Base-by-base conservation (phyloP, 2,888 invertebrate species). In the Osmoderma eremita region DNA sequence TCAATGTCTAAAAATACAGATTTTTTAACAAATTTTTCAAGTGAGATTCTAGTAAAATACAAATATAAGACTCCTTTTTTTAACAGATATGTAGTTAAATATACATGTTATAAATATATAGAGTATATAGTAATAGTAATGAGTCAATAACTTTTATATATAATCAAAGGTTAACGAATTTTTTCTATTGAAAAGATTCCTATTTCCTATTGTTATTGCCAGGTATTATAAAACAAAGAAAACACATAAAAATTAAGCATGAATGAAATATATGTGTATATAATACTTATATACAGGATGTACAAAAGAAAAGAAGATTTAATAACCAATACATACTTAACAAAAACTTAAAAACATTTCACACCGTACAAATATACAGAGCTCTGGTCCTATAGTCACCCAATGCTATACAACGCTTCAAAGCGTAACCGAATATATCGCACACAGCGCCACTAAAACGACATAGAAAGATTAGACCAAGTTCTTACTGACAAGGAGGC, bases 1-100 rank as follows among this genome's bases (percentile, higher is more conserved):
- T 79, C 78, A 79, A 78, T 75, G 51, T 61, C 50, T 61, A 67
- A 62, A 61, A 67, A 67, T 62, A 67, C 53, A 53, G 54, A 65
- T 65, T 73, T 75, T 76, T 73, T 70, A 72, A 61, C 61, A 49
- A 56, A 65, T 65, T 61, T 30, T 30, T 61, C 58, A 61, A 61
- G 64, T 65, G 58, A 65, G 49, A 65, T 65, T 56, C 39, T 48
- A 58, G 39, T 61, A 61, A 53, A 65, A 65, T 54, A 54, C 65
- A 65, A 65, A 48, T 65, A 50, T 48, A 65, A 54, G 56, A 50
- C 38, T 56, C 48, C 39, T 58, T 38, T 22, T 42, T 51, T 65
- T 50, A 65, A 65, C 56, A 65, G 65, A 65, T 65, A 65, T 65
- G 65, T 56, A 67, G 67, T 67, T 67, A 62, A 61, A 51, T 67